Evolutionary conservation across 2,113 vertebrate species (phyloP).

Genomic region (Holacanthus passer): DNA sequence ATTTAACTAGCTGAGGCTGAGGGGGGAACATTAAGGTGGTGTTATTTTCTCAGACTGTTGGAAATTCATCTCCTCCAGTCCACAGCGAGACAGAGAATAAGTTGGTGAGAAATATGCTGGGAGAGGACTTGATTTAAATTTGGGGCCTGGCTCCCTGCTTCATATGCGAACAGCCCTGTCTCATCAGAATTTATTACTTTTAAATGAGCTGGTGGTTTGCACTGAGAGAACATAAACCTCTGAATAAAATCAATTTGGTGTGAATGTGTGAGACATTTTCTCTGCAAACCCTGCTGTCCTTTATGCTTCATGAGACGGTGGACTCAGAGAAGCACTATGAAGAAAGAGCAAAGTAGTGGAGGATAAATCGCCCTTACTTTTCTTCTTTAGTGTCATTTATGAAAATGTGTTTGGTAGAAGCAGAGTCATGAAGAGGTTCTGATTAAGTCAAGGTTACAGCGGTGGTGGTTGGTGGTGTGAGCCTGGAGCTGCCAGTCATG

Average conservation of each 20-base stretch:
- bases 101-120: conserved; percentile 43
- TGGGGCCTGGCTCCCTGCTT: conserved; percentile 47
- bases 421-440: conserved; percentile 72
- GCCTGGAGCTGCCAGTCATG: conserved; percentile 69
- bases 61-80: conserved; percentile 43
- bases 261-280: conserved; percentile 65
- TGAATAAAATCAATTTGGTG: conserved; percentile 81
- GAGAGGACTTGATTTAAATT: conserved; percentile 65
- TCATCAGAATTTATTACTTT: conserved; percentile 80
- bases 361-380: conserved; percentile 74
- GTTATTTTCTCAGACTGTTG: conserved; percentile 43
- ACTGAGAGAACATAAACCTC: conserved; percentile 77
- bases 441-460: conserved; percentile 83
- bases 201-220: conserved; percentile 78
- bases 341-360: conserved; percentile 56
- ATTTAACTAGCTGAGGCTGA: conserved; percentile 36
- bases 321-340: conserved; percentile 38
- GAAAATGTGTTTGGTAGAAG: conserved; percentile 77
- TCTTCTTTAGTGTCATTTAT: conserved; percentile 79
- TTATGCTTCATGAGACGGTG: conserved; percentile 72
- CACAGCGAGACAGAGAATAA: conserved; percentile 38
- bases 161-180: conserved; percentile 63
- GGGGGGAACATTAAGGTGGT: conserved; percentile 8
- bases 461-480: conserved; percentile 32
- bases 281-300: conserved; percentile 60